phyloP scores from a whole-genome alignment of 2,888 invertebrate genomes.

The Yponomeuta plumbellus region DNA sequence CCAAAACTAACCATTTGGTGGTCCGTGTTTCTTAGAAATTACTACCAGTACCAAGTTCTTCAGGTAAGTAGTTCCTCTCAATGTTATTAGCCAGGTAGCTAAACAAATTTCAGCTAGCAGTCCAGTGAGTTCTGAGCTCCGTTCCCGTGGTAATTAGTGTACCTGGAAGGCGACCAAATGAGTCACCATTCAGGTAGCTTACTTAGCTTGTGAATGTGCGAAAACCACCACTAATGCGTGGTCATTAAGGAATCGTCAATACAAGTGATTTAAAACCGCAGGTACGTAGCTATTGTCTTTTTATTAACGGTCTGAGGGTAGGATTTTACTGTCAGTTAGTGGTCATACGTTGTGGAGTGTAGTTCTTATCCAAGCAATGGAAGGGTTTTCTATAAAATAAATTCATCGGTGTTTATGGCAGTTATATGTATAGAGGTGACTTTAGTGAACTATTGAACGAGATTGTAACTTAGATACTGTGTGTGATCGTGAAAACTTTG shows the following conservation, averaged over 20 bases:
- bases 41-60: neutral
- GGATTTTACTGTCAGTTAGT: neutral
- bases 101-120: neutral
- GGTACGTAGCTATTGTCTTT: neutral
- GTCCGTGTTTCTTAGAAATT: neutral
- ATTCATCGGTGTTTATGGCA: neutral
- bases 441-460: neutral
- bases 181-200: neutral
- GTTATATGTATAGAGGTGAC: neutral
- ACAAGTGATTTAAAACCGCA: neutral
- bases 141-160: neutral
- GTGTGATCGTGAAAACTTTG: neutral
- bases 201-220: neutral
- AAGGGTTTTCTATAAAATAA: neutral
- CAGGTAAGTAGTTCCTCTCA: neutral
- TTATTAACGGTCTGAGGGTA: neutral
- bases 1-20: neutral
- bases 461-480: neutral
- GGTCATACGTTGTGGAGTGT: neutral
- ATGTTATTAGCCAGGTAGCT: neutral
- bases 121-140: neutral
- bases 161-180: neutral
- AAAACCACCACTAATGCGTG: neutral
- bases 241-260: neutral
- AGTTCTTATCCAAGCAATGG: no score